Evolutionary conservation across 2,888 invertebrate genomes (phyloP).

Genomic region (Portevinia maculata): DNA sequence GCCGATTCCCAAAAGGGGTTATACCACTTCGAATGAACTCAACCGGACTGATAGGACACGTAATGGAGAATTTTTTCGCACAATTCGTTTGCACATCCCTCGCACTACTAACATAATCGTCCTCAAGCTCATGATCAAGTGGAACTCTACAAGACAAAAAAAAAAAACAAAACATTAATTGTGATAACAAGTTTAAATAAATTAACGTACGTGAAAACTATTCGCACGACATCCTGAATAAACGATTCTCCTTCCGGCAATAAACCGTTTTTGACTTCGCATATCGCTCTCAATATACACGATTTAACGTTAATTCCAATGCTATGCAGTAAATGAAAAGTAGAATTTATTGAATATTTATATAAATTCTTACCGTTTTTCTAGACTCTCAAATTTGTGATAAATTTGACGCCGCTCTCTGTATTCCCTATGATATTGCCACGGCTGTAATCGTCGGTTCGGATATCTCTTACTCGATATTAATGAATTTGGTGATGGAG

Average conservation of each 20-base stretch:
- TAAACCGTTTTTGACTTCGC: conserved; percentile 86
- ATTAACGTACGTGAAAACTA: conserved; percentile 85
- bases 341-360: background rate
- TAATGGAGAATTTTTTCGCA: conserved; percentile 8
- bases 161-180: background rate
- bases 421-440: conserved; percentile 76
- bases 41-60: conserved; percentile 19
- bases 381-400: conserved; percentile 78
- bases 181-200: no score
- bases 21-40: background rate
- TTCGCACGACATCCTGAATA: conserved; percentile 86
- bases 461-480: background rate
- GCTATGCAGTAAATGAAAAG: conserved; percentile 66
- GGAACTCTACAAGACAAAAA: conserved; percentile 9
- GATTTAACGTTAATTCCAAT: conserved; percentile 78
- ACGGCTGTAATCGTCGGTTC: conserved; percentile 74
- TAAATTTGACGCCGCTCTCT: conserved; percentile 80
- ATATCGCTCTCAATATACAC: conserved; percentile 87
- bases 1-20: background rate
- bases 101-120: conserved; percentile 5
- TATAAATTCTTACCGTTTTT: conserved; percentile 76
- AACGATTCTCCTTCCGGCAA: conserved; percentile 86
- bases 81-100: conserved; percentile 1
- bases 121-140: conserved; percentile 8
- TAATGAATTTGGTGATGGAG: background rate